phyloP scores from a whole-genome alignment of 2,888 invertebrate genomes.

The Gymnoscelis rufifasciata region DNA sequence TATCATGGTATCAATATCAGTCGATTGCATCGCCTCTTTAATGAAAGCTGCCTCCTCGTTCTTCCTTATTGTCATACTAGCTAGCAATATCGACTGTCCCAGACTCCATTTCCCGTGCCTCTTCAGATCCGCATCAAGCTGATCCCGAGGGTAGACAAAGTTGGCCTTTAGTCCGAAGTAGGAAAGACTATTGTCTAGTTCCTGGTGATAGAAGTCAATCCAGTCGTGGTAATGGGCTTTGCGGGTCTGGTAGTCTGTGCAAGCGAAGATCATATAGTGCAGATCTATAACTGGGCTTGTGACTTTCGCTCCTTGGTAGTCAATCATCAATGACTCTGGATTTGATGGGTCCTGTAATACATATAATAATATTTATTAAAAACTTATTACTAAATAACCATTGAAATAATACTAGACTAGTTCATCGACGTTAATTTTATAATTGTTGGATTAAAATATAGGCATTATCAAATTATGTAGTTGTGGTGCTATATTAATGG shows the following conservation, averaged over 20 bases:
- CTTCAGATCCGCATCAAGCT: conserved; percentile 36
- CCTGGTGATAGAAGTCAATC: conserved; percentile 36
- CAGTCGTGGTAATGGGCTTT: conserved; percentile 32
- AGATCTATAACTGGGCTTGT: conserved; percentile 34
- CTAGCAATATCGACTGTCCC: neutral
- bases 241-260: conserved; percentile 37
- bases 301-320: conserved; percentile 37
- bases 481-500: too few relatives aligned
- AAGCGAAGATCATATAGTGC: conserved; percentile 36
- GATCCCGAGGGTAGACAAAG: conserved; percentile 33
- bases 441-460: too few relatives aligned
- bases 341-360: conserved; percentile 26
- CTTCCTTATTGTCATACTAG: neutral
- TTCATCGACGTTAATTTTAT: too few relatives aligned
- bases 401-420: too few relatives aligned
- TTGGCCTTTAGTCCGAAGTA: conserved; percentile 33
- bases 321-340: conserved; percentile 35
- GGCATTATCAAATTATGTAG: too few relatives aligned
- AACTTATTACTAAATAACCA: neutral
- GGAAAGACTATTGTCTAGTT: conserved; percentile 31
- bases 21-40: conserved; percentile 1
- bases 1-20: neutral
- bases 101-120: conserved; percentile 27
- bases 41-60: neutral
- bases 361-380: neutral